Base-by-base conservation (phyloP, 23 tunicate species). In the Corella eumyota region DNA sequence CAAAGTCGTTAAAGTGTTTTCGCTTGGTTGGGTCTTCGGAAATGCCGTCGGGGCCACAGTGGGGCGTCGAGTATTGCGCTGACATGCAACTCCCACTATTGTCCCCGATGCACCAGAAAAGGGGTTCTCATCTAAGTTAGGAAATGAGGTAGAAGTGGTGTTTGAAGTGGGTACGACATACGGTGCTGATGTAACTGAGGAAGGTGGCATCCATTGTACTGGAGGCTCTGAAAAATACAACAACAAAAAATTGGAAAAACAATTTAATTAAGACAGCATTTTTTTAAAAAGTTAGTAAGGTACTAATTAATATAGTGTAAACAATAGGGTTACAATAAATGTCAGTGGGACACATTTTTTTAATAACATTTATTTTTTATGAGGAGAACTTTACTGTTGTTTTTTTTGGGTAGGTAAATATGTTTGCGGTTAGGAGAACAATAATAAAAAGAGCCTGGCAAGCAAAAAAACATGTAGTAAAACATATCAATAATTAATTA, bases 51-150 rank as follows among this genome's bases (percentile, higher is more conserved):
- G 57, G 23, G 23, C 20, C 20, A 51, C 57, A 51, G 21, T 51
- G 6, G 57, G 17, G 2, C 48, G 2, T 26, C 45, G 82, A 54
- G 58, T 66, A 25, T 57, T 61, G 23, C 54, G 64, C 34, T 67
- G 73, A 20, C 70, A 51, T 0, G 82, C 32, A 26, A 66, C 53
- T 11, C 73, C 73, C 0, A 58, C 59, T 21, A 61, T 61, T 1
- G 57, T 23, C 17, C 78, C 78, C 23, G 78, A 72, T 50, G 78
- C 32, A 3, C 78, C 68, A n/a, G 57, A 19, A 24, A 57, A 37
- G 25, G 32, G 15, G 20, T 62, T 19, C 31, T 38, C 27, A 15
- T 36, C 28, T n/a, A 33, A 5, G 40, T 38, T 62, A 24, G 17
- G 6, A 31, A 21, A 19, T 60, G 65, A 62, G 68, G 68, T 62